A percentile compares a stretch with the other conserved stretches of the same genome.
These are phyloP conservation scores for Lucilia sericata DNA, from an alignment of 1,140 invertebrate genomes.

Conservation along the genomic window DNA sequence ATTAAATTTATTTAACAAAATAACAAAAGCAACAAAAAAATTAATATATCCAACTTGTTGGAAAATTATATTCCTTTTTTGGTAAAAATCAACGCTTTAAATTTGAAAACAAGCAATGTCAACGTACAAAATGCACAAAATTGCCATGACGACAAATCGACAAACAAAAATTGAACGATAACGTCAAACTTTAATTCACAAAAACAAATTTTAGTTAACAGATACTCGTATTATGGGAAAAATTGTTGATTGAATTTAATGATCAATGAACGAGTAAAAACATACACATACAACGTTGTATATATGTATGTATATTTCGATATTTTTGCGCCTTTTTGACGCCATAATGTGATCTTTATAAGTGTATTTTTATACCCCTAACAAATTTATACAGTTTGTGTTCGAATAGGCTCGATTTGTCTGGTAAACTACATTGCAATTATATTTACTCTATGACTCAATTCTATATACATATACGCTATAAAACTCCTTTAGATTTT, in stretches of 20 bases:
- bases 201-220: background rate
- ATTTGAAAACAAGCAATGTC: slow-evolving; percentile 16
- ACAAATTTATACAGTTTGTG: too few relatives aligned
- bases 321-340: background rate
- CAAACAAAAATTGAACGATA: background rate
- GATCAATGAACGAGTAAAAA: background rate
- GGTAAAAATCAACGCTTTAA: background rate
- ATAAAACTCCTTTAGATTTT: background rate
- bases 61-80: slow-evolving; percentile 17
- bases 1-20: background rate
- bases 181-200: too few relatives aligned
- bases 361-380: background rate
- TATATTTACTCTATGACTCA: background rate
- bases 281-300: background rate
- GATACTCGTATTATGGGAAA: slow-evolving; percentile 11
- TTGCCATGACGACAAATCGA: background rate
- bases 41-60: background rate
- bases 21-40: background rate
- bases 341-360: background rate
- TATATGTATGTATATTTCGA: background rate
- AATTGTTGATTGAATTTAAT: slow-evolving; percentile 18
- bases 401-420: too few relatives aligned
- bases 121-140: background rate
- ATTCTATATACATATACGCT: background rate
- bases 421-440: too few relatives aligned